Evolutionary conservation across 2,888 invertebrate species (phyloP).

Genomic region (Quadriops clusia): DNA sequence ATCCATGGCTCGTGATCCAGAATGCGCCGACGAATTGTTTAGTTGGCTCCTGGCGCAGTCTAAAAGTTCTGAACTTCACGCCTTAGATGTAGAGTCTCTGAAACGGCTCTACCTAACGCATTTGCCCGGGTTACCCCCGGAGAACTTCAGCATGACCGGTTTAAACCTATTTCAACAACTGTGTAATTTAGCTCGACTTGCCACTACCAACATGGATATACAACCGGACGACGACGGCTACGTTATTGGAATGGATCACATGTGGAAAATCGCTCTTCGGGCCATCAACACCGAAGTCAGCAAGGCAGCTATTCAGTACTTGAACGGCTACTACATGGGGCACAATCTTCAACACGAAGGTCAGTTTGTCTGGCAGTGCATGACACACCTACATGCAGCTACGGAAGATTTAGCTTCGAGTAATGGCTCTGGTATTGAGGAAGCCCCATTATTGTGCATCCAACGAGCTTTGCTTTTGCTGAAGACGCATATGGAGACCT

Average conservation of each 20-base stretch:
- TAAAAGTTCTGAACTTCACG: constrained; percentile 85
- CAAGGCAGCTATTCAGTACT: constrained; percentile 86
- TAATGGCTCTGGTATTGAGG: constrained; percentile 44
- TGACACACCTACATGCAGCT: constrained; percentile 80
- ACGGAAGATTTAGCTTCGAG: constrained; percentile 52
- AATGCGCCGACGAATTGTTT: constrained; percentile 85
- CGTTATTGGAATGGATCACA: constrained; percentile 80
- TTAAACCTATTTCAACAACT: constrained; percentile 84
- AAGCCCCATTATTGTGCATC: constrained; percentile 75
- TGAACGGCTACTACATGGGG: constrained; percentile 90
- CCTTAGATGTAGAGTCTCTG: constrained; percentile 74
- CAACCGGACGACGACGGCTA: constrained; percentile 36
- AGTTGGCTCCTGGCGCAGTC: constrained; percentile 89
- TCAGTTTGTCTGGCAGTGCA: constrained; percentile 87
- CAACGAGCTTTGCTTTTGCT: constrained; percentile 79
- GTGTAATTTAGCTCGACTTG: constrained; percentile 74
- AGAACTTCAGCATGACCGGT: constrained; percentile 85
- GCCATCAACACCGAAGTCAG: constrained; percentile 90
- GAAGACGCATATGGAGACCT: constrained; percentile 88
- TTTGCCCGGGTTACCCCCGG: constrained; percentile 77
- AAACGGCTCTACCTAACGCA: constrained; percentile 81
- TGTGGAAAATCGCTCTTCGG: constrained; percentile 87
- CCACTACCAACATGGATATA: constrained; percentile 55
- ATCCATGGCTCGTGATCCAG: constrained; percentile 73
- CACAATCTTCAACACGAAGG: constrained; percentile 82